Evolutionary conservation across 2,113 vertebrate species (phyloP).

Genomic region (Chroicocephalus ridibundus): DNA sequence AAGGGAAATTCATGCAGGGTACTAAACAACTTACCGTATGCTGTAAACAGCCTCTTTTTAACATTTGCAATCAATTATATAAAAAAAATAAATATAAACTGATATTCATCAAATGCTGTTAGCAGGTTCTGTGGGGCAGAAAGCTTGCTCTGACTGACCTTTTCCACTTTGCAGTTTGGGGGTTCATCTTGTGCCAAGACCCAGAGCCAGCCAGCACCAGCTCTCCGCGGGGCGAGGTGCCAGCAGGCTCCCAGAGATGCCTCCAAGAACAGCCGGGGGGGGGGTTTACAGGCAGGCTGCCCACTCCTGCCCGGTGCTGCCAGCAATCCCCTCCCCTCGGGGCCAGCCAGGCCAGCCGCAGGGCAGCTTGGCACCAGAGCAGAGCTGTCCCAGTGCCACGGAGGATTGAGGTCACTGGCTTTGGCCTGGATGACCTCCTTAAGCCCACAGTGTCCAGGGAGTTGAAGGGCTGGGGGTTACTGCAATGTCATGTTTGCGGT

Average conservation of each 20-base stretch:
- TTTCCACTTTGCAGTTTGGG: background rate
- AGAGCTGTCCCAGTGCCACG: fast-evolving
- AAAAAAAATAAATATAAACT: background rate
- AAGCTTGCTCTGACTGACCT: background rate
- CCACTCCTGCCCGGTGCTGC: fast-evolving
- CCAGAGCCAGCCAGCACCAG: background rate
- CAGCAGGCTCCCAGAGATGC: background rate
- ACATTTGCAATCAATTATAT: background rate
- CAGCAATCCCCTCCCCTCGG: background rate
- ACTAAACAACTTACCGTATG: background rate
- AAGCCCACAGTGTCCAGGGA: background rate
- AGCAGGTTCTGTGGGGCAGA: background rate
- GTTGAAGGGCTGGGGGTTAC: background rate
- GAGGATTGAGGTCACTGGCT: background rate
- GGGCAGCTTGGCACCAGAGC: background rate
- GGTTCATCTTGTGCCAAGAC: background rate
- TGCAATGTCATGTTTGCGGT: background rate
- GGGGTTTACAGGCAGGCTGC: background rate
- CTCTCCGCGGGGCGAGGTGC: background rate
- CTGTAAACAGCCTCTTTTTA: background rate
- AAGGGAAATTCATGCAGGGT: background rate
- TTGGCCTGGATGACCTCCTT: background rate
- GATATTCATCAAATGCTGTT: background rate
- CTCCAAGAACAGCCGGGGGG: fast-evolving
- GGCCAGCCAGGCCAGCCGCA: background rate